Evolutionary conservation across 2,888 invertebrate genomes (phyloP), one percentile per base, ranked within the genome.

Genomic region (Stenoptilia bipunctidactyla): DNA sequence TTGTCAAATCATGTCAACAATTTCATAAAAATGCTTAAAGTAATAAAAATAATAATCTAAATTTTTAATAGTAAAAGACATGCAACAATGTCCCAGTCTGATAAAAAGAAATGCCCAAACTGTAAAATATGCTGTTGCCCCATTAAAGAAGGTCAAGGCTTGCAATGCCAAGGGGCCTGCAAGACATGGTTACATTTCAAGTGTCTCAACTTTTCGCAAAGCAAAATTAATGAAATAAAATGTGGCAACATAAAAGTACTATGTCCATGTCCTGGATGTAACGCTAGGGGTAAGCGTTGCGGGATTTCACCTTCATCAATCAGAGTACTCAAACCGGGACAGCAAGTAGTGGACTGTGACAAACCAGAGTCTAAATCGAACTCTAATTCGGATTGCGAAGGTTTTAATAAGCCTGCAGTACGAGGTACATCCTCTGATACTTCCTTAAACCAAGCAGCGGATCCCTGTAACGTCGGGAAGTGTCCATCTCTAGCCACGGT

Each of bases 211-310:
- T 79, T 71, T 46, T 76, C 77, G 0, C 73, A 74, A 9, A 77
- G 76, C 0, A 70, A 66, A 52, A 65, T 82, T 14, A 61, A 53
- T 15, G 79, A 79, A 34, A 70, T 82, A 38, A 74, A 70, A 45
- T 51, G 56, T 0, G 76, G 74, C 1, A 46, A 65, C 1, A 74
- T 80, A 20, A 61, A 58, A 43, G 61, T 82, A 0, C 65, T 57
- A 0, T 82, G 82, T n/a, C 79, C 79, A 0, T 82, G 82, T 39
- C 77, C 80, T 0, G 75, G 76, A 30, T 82, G 82, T 44, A 61
- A 57, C 30, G 12, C 30, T 8, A 12, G 20, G 20, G 20, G 20
- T 8, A 20, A 20, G 20, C 20, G 20, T 8, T 20, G 20, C 8
- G 20, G 20, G 4, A 20, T 20, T 20, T 5, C 3, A 8, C 20